Base-by-base conservation (phyloP, 2,888 invertebrate species). In the Himalopsyche japonica region DNA sequence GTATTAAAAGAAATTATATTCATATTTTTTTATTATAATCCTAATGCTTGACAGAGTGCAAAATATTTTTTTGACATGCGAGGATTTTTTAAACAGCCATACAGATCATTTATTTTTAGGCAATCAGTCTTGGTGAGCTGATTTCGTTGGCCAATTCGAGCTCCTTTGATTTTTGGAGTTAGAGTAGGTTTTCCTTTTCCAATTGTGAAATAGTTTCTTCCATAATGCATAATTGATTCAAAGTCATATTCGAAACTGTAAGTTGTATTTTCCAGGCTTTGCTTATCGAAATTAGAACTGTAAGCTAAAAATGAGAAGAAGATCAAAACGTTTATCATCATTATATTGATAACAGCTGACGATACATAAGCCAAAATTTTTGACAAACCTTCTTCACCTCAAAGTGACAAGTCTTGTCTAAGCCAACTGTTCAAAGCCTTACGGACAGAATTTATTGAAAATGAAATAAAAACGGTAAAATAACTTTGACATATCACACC, bases 141-240 rank as follows among this genome's bases (percentile, higher is more conserved):
- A 88, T 92, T 93, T 47, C 95, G 90, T 89, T 95, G 95, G 0
- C 95, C 95, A 37, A 95, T 91, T 79, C 90, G 91, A 0, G 91
- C 90, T 1, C 93, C 93, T 7, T 91, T 90, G 88, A 92, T 90
- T 88, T 93, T 93, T 0, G 95, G 91, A 1, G 94, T 93, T 83
- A 95, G 92, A 0, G 95, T 95, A 2, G 94, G 94, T 88, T 93
- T 93, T 32, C 93, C 93, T 88, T 93, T 93, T 83, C 90, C 91
- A 88, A 93, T 93, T 87, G 94, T 94, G 88, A 95, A 95, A 89
- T 94, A 95, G 88, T 91, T 91, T 87, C 91, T 91, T 2, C 95
- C 95, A 87, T 97, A 97, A 89, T 97, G 97, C 96, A 96, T 96
- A 47, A 96, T 94, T 15, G 95, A 95, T 87, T 95, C 94, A 89